These are phyloP conservation scores for Musca domestica DNA, from an alignment of 1,140 invertebrate species.

Conservation along the genomic window DNA sequence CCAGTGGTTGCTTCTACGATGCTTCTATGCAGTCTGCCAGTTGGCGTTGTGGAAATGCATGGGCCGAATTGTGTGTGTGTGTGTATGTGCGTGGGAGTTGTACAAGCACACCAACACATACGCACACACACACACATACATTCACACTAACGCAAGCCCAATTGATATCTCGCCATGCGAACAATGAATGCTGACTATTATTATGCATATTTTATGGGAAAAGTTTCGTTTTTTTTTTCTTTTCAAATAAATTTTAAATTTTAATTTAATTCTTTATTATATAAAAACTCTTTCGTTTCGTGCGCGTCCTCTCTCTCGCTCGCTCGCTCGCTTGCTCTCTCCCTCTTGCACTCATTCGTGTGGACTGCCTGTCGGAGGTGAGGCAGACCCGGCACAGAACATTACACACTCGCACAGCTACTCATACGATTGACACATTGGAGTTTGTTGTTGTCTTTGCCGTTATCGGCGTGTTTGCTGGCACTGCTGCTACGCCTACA, in stretches of 20 bases:
- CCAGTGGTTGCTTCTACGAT: no score
- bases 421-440: not conserved
- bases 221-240: not conserved
- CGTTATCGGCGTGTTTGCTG: no score
- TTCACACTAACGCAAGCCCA: not conserved
- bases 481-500: slow-evolving; percentile 1
- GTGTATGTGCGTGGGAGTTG: slow-evolving; percentile 7
- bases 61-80: not conserved
- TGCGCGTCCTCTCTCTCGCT: no score
- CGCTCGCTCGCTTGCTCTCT: no score
- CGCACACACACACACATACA: not conserved
- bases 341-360: no score
- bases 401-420: not conserved
- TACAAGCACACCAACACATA: not conserved
- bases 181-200: slow-evolving; percentile 17
- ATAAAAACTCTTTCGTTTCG: not conserved
- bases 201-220: slow-evolving; percentile 22
- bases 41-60: not conserved
- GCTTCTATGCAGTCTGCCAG: no score
- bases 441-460: no score
- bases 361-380: no score
- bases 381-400: no score
- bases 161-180: not conserved
- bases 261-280: slow-evolving; percentile 19
- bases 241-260: slow-evolving; percentile 23